Conservation (phyloP, 2,113 vertebrate genomes). For the Tragulus kanchil region DNA sequence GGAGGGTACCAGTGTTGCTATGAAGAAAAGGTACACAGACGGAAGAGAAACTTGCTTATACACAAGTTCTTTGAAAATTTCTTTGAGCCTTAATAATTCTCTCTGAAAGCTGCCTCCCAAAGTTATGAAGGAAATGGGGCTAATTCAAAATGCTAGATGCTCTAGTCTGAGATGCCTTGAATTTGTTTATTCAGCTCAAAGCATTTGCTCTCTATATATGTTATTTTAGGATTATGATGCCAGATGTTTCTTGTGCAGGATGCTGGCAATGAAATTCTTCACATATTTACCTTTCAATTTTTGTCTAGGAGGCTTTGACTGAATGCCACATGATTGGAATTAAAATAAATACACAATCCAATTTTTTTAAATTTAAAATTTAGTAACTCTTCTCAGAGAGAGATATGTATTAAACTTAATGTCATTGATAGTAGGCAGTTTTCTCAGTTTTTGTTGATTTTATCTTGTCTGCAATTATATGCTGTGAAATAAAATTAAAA, state of each 20-base stretch:
- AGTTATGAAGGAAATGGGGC: conserved; percentile 43
- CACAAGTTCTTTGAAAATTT: not conserved
- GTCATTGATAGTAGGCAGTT: conserved; percentile 57
- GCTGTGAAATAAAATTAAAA: conserved; percentile 79
- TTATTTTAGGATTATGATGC: conserved; percentile 82
- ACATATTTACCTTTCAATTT: conserved; percentile 79
- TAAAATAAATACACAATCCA: conserved; percentile 64
- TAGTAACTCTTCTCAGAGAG: not conserved
- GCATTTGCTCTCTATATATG: conserved; percentile 66
- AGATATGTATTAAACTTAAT: conserved; percentile 45
- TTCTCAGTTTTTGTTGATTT: conserved; percentile 66
- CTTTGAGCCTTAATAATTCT: not conserved
- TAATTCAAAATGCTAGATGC: conserved; percentile 72
- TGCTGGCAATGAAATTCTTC: conserved; percentile 70
- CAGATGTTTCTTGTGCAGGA: conserved; percentile 78
- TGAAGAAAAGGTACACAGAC: not conserved
- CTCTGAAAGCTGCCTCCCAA: not conserved
- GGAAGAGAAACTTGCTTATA: not conserved
- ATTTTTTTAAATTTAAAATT: conserved; percentile 55
- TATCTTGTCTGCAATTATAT: conserved; percentile 64
- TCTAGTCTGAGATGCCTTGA: conserved; percentile 55
- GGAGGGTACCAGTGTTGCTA: not conserved
- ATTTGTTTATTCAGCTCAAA: conserved; percentile 73
- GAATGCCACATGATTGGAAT: conserved; percentile 51
- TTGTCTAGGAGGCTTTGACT: conserved; percentile 75